Evolutionary conservation across 2,797 vertebrate species (phyloP).

Genomic region (Orientallactaga sibirica): DNA sequence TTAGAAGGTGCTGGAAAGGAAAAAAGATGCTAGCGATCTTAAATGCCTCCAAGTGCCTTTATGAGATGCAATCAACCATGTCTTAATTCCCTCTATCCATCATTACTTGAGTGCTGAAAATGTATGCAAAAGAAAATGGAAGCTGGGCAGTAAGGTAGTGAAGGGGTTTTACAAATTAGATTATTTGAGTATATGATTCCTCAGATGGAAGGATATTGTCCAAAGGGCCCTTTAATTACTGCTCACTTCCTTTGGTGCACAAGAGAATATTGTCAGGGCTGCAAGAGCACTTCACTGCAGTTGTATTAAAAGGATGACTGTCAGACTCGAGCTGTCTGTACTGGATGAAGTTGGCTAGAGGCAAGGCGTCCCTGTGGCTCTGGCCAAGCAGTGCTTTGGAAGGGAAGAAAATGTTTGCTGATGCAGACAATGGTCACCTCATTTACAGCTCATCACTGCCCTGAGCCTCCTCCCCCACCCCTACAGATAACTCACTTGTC

Average conservation of each 20-base stretch:
- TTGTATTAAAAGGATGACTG: constrained; percentile 34
- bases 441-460: no score
- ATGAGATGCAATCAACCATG: constrained; percentile 76
- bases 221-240: constrained; percentile 76
- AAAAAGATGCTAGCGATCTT: constrained; percentile 53
- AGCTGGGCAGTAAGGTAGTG: constrained; percentile 47
- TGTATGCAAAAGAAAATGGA: constrained; percentile 74
- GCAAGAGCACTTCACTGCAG: not conserved
- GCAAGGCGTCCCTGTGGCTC: fast-evolving
- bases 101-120: constrained; percentile 74
- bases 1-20: constrained; percentile 58
- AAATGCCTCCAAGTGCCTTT: constrained; percentile 65
- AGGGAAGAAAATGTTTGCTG: not conserved
- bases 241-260: constrained; percentile 48
- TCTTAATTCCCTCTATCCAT: constrained; percentile 76
- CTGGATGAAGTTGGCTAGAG: not conserved
- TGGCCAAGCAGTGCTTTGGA: not conserved
- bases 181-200: constrained; percentile 75
- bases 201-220: constrained; percentile 73
- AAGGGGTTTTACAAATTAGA: constrained; percentile 75
- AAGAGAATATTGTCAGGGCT: constrained; percentile 38
- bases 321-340: not conserved
- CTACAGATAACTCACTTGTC: not conserved
- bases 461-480: not conserved
- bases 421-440: not conserved